Evolutionary conservation across 2,797 vertebrate species (phyloP).

Genomic region (Discoglossus pictus): DNA sequence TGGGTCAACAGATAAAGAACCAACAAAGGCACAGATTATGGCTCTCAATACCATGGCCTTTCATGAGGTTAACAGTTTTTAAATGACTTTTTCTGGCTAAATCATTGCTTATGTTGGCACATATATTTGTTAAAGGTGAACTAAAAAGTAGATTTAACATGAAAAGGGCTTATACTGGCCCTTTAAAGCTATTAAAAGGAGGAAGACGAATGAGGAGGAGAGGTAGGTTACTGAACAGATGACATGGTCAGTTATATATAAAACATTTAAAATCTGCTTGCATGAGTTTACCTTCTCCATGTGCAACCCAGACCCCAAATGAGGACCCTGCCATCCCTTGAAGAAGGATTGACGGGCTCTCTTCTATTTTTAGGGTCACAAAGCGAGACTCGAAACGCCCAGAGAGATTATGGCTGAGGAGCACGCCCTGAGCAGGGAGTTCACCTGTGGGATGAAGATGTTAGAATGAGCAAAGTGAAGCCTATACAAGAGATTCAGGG

Average conservation of each 20-base stretch:
- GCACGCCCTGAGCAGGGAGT: conserved; percentile 60
- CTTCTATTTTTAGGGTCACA: conserved; percentile 77
- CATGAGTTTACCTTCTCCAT: conserved; percentile 86
- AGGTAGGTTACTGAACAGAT: too few species aligned
- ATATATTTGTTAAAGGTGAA: too few species aligned
- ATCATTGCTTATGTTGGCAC: too few species aligned
- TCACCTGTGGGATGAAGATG: background rate
- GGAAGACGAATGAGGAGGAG: too few species aligned
- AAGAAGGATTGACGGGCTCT: conserved; percentile 82
- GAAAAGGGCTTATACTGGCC: too few species aligned
- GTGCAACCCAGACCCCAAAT: conserved; percentile 89
- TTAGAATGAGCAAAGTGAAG: background rate
- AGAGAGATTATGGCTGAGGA: conserved; percentile 81
- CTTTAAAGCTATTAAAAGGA: too few species aligned
- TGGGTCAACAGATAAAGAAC: background rate
- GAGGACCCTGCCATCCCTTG: conserved; percentile 83
- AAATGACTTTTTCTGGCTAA: too few species aligned
- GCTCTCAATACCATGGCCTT: background rate
- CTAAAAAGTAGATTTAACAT: too few species aligned
- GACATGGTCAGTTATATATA: too few species aligned
- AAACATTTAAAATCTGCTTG: too few species aligned
- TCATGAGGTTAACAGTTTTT: background rate
- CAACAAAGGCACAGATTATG: background rate
- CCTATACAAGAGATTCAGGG: too few species aligned
- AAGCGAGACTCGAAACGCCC: conserved; percentile 89